Conservation (phyloP, 2,113 vertebrate species). For the Garra rufa region DNA sequence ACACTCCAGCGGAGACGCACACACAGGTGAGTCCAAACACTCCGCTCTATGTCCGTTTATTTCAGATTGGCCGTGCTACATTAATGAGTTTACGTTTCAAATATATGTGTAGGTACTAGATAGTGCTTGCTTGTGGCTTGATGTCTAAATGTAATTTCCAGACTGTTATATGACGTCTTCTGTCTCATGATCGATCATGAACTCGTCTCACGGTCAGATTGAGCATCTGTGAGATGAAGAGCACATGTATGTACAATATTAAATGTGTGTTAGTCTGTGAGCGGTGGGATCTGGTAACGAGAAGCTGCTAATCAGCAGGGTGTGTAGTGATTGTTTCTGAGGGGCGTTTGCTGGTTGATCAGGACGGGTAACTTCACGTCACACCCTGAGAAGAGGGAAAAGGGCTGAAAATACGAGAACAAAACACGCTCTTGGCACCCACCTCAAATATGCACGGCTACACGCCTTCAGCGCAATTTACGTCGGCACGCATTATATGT, state of each 20-base stretch:
- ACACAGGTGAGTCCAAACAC: neutral
- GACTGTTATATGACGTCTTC: neutral
- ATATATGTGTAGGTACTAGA: neutral
- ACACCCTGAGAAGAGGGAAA: constrained; percentile 37
- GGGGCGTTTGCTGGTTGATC: constrained; percentile 23
- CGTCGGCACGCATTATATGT: neutral
- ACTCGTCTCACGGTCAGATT: neutral
- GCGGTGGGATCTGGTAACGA: neutral
- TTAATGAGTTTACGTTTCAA: neutral
- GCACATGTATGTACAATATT: neutral
- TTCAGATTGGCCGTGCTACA: neutral
- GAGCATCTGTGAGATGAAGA: neutral
- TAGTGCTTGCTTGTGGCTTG: neutral
- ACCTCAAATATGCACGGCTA: constrained; percentile 28
- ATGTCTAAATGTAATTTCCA: neutral
- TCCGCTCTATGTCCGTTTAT: neutral
- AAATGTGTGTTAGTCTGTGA: neutral
- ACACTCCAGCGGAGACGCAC: neutral
- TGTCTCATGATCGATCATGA: neutral
- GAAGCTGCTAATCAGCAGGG: neutral
- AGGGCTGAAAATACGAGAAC: neutral
- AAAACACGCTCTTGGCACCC: neutral
- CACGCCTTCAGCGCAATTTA: neutral
- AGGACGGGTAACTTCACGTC: constrained; percentile 40
- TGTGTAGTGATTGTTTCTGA: constrained; percentile 20